Evolutionary conservation across 2,797 vertebrate genomes (phyloP), one percentile per base, ranked within the genome.

Genomic region (Heteromormyrus szaboi): DNA sequence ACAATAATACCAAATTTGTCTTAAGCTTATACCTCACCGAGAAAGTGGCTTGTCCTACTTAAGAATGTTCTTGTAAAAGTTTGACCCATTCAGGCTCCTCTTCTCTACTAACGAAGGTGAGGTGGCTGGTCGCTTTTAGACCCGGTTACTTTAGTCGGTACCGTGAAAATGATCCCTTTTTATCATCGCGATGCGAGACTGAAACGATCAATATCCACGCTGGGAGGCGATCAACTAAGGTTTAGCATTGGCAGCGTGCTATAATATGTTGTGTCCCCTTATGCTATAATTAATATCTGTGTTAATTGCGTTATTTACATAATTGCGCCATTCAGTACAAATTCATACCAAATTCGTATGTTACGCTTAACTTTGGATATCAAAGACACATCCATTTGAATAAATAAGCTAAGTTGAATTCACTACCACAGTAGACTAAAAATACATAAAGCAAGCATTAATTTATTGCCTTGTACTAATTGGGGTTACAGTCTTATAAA

Each of bases 61-160:
- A 79, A 19, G 72, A 79, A 79, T 44, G 72, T 79, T 79, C 72
- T 44, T 79, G 76, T 81, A 81, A 81, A 81, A 22, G 76, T n/a
- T 81, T 48, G 81, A 51, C 44, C 22, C 19, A 48, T 44, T 44
- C 76, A n/a, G 76, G 76, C 22, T 25, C 44, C 46, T 25, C 46
- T 48, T 84, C 19, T 12, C 11, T 9, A 51, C 81, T 51, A 25
- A 85, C 9, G 44, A 85, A 51, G 81, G 17, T 11, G 48, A 85
- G 81, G n/a, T 25, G 8, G 12, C n/a, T 12, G 48, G 4, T 7
- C 81, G 48, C 81, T 11, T 83, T 84, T 84, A 84, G 81, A 85
- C 46, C 44, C 46, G 44, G 48, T 85, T 50, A 85, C 46, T 85
- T 29, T 3, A 51, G 46, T 22, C 81, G 44, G 81, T 25, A 14